Percentiles rank a stretch among this genome's conserved stretches.
phyloP scores from a whole-genome alignment of 2,113 vertebrate species.

The Protobothrops mucrosquamatus region DNA sequence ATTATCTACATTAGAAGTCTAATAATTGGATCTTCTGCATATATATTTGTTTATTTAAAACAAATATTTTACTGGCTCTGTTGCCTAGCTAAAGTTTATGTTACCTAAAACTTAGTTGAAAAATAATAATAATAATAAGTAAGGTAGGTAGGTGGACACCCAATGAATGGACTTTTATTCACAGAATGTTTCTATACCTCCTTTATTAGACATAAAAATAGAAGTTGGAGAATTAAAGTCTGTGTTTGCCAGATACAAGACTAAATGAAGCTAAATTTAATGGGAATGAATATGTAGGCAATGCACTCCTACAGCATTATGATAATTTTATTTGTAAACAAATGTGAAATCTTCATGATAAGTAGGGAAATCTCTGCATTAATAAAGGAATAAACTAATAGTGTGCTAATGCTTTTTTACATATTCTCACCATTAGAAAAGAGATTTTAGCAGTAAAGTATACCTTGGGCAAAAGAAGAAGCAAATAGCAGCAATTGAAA shows the following conservation, averaged over 20 bases:
- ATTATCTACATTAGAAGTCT: background rate
- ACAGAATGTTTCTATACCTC: conserved; percentile 61
- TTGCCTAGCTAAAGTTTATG: conserved; percentile 13
- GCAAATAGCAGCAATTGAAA: conserved; percentile 64
- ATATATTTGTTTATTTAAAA: background rate
- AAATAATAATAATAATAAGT: background rate
- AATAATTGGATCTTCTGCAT: background rate
- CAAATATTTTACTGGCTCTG: background rate
- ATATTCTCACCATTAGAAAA: conserved; percentile 54
- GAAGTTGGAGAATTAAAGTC: conserved; percentile 63
- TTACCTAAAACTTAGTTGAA: conserved; percentile 11
- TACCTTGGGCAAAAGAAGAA: conserved; percentile 56
- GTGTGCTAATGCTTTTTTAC: conserved; percentile 60
- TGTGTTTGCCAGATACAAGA: conserved; percentile 49
- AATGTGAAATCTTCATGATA: conserved; percentile 44
- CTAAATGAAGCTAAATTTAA: conserved; percentile 61
- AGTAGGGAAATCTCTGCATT: conserved; percentile 64
- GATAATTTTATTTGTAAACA: conserved; percentile 39
- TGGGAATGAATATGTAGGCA: conserved; percentile 59
- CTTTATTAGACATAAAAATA: conserved; percentile 57
- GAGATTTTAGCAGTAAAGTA: conserved; percentile 60
- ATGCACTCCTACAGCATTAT: conserved; percentile 44
- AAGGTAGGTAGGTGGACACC: background rate
- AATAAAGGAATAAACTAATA: conserved; percentile 61
- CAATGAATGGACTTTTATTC: conserved; percentile 69